These are phyloP conservation scores for Calyptommatus sinebrachiatus DNA, from an alignment of 2,113 vertebrate genomes.

Conservation along the genomic window DNA sequence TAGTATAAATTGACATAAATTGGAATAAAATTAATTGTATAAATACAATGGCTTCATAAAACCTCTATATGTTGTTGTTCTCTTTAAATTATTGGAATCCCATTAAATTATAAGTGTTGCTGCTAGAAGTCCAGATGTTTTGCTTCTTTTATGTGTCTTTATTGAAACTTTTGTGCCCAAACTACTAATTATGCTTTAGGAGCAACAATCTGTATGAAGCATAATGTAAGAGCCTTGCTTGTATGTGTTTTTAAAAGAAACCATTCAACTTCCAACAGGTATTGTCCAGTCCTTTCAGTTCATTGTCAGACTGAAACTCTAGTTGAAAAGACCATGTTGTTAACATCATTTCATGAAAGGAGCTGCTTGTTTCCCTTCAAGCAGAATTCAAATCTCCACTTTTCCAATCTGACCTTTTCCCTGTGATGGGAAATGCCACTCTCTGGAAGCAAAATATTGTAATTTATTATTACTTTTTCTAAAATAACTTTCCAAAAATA, in stretches of 20 bases:
- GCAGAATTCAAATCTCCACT: background rate
- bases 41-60: background rate
- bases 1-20: background rate
- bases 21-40: background rate
- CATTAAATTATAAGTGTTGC: background rate
- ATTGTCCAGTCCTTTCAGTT: conserved; percentile 1
- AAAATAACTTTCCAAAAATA: background rate
- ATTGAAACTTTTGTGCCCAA: background rate
- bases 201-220: background rate
- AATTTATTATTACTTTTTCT: background rate
- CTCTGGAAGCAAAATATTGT: background rate
- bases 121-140: background rate
- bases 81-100: background rate
- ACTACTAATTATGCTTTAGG: background rate
- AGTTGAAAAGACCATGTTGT: background rate
- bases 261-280: conserved; percentile 1
- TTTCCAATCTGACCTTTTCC: background rate
- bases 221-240: background rate
- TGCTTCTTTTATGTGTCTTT: background rate
- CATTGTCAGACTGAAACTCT: background rate
- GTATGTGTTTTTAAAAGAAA: background rate
- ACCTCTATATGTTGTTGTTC: background rate
- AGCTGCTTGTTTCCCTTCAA: conserved; percentile 10
- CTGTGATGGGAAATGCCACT: background rate
- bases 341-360: conserved; percentile 1